Base-by-base conservation (phyloP, 2,797 vertebrate genomes). In the Hyperoplus lanceolatus region DNA sequence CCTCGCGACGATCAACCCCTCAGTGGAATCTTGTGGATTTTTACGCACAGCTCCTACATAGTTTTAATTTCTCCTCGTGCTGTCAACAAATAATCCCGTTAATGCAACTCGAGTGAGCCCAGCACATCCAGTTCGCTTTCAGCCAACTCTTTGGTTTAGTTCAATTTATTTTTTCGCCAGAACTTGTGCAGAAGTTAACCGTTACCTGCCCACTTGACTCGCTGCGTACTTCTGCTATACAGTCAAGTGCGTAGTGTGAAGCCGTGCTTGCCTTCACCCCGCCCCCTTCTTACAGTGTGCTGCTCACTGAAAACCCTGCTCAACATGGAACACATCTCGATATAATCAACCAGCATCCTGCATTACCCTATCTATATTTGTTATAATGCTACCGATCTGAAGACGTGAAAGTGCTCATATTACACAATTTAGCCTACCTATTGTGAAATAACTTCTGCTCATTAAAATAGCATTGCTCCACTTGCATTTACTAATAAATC, bases 31-130 rank as follows among this genome's bases (percentile, higher is more conserved):
- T 56, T 41, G 73, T 69, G 62, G 82, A 79, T 82, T 87, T 82
- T 86, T 79, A 87, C 88, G 83, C 87, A 60, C 83, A 50, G 78
- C 79, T 88, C 58, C 75, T 67, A 82, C 86, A 85, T 77, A 64
- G 77, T 84, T 80, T 78, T 50, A 43, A 62, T 73, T 50, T 80
- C 55, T 81, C 71, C 43, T 57, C 60, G 43, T 18, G 53, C 53
- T 60, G 74, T 61, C 79, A 81, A 70, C 8, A 62, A 76, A 74
- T 45, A 58, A 76, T 79, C 78, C 70, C 36, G 49, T 68, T 79
- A 69, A 86, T 75, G 55, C 62, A 69, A 60, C 48, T 49, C 73
- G 59, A 63, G 65, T 71, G 72, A 29, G 79, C 71, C 73, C 61
- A 71, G 73, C 53, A 73, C 79, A 83, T 87, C 77, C 80, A 80